Base-by-base conservation (phyloP, 2,888 invertebrate species). In the Acanthococcus lagerstroemiae region DNA sequence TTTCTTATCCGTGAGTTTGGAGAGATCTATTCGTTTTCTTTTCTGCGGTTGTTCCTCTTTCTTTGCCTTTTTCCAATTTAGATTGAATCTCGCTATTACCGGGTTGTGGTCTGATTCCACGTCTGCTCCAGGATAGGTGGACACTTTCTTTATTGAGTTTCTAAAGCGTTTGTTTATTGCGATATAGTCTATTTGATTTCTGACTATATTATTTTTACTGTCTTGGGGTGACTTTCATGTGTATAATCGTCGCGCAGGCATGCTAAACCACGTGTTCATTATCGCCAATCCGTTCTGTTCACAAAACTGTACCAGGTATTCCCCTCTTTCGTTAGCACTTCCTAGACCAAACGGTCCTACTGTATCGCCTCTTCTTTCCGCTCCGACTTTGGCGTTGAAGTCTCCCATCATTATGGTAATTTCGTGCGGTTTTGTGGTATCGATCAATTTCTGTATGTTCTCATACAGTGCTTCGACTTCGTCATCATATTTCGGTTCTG, bases 151-250 rank as follows among this genome's bases (percentile, higher is more conserved):
- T n/a, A 50, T 21, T 19, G 21, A 50, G 19, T 15, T 45, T 57
- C 1, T 22, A 21, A 37, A 37, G 69, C 67, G 67, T 72, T 70
- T 37, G 27, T 37, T 70, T 45, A 72, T 69, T 37, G 70, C 46
- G 4, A 72, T 69, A 48, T 45, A 72, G 60, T 72, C 69, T 37
- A 71, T 72, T 68, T 72, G 71, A 67, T 72, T 72, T 68, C 70
- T 67, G 12, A 70, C 68, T 17, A 71, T 70, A 54, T 67, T 68
- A 15, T 67, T 63, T 63, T n/a, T n/a, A 9, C 17, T 56, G 44
- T 72, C 69, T 21, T 61, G 65, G 24, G 70, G 70, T 21, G 70
- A 70, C 61, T 66, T 71, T 71, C 71, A 72, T 15, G 72, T 45
- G 21, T 50, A 50, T 37, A 30, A 17, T 15, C 24, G 55, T 45